phyloP scores from a whole-genome alignment of 1,140 invertebrate genomes.

The Drosophila nigromelanica region DNA sequence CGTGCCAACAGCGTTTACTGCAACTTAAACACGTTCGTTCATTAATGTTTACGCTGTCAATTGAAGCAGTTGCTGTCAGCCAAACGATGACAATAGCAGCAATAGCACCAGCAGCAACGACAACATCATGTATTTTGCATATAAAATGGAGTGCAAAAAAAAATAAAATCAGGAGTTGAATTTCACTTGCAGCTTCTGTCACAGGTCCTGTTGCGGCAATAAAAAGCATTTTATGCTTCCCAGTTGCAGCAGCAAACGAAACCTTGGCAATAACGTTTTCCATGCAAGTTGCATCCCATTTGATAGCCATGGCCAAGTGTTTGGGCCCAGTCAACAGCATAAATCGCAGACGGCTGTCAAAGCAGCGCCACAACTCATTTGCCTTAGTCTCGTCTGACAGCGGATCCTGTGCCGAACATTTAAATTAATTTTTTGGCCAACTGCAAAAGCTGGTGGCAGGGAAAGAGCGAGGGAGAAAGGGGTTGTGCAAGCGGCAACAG shows the following conservation, averaged over 20 bases:
- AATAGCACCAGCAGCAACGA: conserved; percentile 23
- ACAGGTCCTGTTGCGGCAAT: conserved; percentile 15
- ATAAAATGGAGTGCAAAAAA: conserved; percentile 38
- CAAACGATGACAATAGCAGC: conserved; percentile 54
- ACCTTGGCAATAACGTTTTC: conserved; percentile 2
- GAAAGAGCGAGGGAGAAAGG: neutral
- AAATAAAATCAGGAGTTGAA: conserved; percentile 20
- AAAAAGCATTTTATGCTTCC: conserved; percentile 15
- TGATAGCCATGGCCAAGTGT: conserved; percentile 19
- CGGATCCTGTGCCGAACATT: conserved; percentile 40
- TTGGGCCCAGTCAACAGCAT: conserved; percentile 8
- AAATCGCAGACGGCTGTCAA: conserved; percentile 23
- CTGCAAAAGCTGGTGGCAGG: conserved; percentile 1
- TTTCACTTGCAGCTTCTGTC: conserved; percentile 14
- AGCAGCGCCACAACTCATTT: conserved; percentile 16
- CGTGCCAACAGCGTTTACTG: conserved; percentile 26
- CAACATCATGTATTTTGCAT: conserved; percentile 43
- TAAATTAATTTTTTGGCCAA: conserved; percentile 67
- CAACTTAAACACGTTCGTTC: conserved; percentile 67
- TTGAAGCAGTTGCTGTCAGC: conserved; percentile 56
- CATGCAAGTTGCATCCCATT: conserved; percentile 9
- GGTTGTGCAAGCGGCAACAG: neutral
- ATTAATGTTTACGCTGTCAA: conserved; percentile 72
- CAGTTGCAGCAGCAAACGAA: neutral
- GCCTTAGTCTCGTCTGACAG: conserved; percentile 13